phyloP scores from a whole-genome alignment of 2,797 vertebrate species.

The Siniperca obscura region DNA sequence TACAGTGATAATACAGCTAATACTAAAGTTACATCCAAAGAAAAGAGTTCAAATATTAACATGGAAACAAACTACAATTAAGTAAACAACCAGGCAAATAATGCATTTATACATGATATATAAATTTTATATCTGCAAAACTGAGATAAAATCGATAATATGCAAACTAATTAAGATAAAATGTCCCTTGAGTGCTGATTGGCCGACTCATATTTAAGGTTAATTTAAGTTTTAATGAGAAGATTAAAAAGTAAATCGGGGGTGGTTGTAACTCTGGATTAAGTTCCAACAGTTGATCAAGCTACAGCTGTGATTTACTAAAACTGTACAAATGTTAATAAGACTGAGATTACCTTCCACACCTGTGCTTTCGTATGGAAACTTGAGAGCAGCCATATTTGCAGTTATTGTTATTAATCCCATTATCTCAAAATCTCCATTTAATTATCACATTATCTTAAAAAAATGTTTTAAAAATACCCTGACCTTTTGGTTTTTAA shows the following conservation, averaged over 20 bases:
- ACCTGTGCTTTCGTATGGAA: neutral
- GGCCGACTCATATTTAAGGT: neutral
- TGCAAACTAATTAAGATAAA: neutral
- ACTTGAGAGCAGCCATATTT: neutral
- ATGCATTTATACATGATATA: neutral
- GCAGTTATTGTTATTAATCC: neutral
- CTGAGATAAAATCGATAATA: neutral
- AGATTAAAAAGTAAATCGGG: neutral
- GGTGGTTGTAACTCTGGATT: neutral
- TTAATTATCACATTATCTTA: neutral
- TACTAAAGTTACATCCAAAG: neutral
- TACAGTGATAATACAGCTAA: neutral
- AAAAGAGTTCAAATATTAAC: neutral
- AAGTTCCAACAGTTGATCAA: neutral
- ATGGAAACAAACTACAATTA: neutral
- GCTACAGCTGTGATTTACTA: neutral
- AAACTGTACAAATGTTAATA: neutral
- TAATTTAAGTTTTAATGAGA: slow-evolving; percentile 1
- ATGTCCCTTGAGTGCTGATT: neutral
- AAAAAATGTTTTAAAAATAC: no score
- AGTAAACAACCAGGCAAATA: neutral
- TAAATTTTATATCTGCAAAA: neutral
- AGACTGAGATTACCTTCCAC: neutral
- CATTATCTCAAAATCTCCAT: neutral
- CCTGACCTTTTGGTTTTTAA: neutral